Evolutionary conservation across 1,140 invertebrate genomes (phyloP), one percentile per base, ranked within the genome.

Genomic region (Dinoponera quadriceps): DNA sequence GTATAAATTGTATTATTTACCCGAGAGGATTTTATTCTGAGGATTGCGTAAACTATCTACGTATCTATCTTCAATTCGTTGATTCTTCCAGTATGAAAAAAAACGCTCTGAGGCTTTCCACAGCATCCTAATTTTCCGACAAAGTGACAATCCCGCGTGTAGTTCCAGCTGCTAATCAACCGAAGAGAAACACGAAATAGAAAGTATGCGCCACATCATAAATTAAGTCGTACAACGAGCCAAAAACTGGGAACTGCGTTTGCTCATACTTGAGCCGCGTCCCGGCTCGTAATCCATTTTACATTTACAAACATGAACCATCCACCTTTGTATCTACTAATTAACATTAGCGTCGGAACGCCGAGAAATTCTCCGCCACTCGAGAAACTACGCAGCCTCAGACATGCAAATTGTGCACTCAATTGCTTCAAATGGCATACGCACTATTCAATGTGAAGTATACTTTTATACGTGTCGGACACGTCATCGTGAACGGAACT

Each of bases 171-270:
- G 54, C 54, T 20, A 55, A 55, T 55, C 5, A 55, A 22, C 3
- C 54, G n/a, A 9, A 55, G 54, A 55, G 60, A 63, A 63, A 33
- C 18, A 63, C 14, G 5, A 18, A 63, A 29, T 63, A 63, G 60
- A 63, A 63, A 63, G 60, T 33, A 63, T 63, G 25, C 27, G 27
- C 18, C 60, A 13, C 14, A 63, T n/a, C 27, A 33, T 18, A n/a
- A 57, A 57, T 57, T 57, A 33, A 14, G 25, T 63, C 5, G 13
- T n/a, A 16, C 16, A 13, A n/a, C 25, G 16, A 63, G 25, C 18
- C 60, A 63, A 63, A 63, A 33, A 63, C 60, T 38, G n/a, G 11
- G 2, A 22, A 55, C 3, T 22, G 7, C 11, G 54, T 22, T 55
- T 55, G n/a, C n/a, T 55, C n/a, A 22, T 11, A 9, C 54, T 55